Percentiles rank a stretch among this genome's conserved stretches.
Conservation (phyloP, 2,797 vertebrate genomes). For the Eutrigla gurnardus region DNA sequence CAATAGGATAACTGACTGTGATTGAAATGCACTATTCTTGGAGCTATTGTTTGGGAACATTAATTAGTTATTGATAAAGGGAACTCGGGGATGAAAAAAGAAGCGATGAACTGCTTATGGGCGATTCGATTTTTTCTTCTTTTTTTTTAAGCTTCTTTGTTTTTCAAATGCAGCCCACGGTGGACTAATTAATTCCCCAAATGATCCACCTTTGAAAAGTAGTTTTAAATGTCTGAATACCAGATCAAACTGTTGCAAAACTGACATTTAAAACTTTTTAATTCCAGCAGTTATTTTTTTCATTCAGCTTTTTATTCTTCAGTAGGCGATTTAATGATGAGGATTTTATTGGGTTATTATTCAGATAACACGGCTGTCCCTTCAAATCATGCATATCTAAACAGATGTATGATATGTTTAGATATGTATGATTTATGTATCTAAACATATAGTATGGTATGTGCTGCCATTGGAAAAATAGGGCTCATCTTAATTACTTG, state of each 20-base stretch:
- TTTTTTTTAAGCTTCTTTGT: constrained; percentile 48
- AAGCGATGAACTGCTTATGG: constrained; percentile 43
- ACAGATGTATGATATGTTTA: not conserved
- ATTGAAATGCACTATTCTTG: constrained; percentile 59
- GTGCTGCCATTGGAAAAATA: not conserved
- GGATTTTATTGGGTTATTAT: constrained; percentile 33
- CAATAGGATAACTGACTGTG: constrained; percentile 52
- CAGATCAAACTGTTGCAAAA: constrained; percentile 48
- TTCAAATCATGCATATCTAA: constrained; percentile 20
- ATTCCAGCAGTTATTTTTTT: constrained; percentile 17
- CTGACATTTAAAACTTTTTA: constrained; percentile 35
- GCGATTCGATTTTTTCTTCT: constrained; percentile 38
- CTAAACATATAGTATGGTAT: not conserved
- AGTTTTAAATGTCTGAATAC: constrained; percentile 38
- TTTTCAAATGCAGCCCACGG: constrained; percentile 58
- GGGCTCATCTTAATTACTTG: not conserved
- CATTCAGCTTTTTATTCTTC: constrained; percentile 23
- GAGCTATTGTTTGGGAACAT: constrained; percentile 66
- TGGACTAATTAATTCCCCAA: constrained; percentile 65
- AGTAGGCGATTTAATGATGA: constrained; percentile 37
- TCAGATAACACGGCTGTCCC: constrained; percentile 8
- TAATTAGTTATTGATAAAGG: constrained; percentile 77
- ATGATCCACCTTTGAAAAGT: constrained; percentile 45
- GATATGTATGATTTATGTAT: too few species aligned
- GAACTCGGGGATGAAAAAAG: constrained; percentile 27